Base-by-base conservation (phyloP, 2,113 vertebrate genomes). In the Hylia prasina region DNA sequence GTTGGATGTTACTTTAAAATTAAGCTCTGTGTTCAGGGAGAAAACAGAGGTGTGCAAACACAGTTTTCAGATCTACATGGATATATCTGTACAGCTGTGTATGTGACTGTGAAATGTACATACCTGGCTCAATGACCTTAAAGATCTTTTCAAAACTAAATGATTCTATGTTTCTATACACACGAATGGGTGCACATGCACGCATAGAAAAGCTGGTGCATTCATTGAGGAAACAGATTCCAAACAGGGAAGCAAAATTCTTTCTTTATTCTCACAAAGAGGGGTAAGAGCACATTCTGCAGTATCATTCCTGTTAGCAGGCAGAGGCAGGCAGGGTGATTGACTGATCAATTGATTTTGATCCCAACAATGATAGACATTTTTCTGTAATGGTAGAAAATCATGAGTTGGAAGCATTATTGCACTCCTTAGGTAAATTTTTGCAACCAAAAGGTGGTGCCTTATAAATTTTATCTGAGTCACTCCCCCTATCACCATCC, bases 271-370 rank as follows among this genome's bases (percentile, higher is more conserved):
- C 48, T 89, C 45, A 51, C 37, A 45, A 66, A 85, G 54, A 27
- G 1, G 6, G 19, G 9, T 0, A 9, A 53, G 17, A 54, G 44
- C 8, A 69, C 37, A 47, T 70, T 68, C 45, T 54, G 21, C 51
- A 48, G 21, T 13, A 80, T 65, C n/a, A 35, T 57, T 85, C 60
- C 81, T n/a, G 44, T 56, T 40, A 95, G 86, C 79, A 95, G 72
- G 81, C 30, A 68, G 65, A 89, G 54, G 58, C 73, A 89, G 83
- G 73, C 68, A 58, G 48, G 24, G 16, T 60, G 88, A 96, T 40
- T 78, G 89, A 93, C 48, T 90, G 78, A 96, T 84, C 72, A 57
- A 93, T 94, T 94, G 78, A 87, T 87, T 89, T 82, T 80, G 72
- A 86, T 81, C 73, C 65, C 69, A 73, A 22, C 16, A 82, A 56